Evolutionary conservation across 1,140 invertebrate species (phyloP).

Genomic region (Pseudobourletiella spinata): DNA sequence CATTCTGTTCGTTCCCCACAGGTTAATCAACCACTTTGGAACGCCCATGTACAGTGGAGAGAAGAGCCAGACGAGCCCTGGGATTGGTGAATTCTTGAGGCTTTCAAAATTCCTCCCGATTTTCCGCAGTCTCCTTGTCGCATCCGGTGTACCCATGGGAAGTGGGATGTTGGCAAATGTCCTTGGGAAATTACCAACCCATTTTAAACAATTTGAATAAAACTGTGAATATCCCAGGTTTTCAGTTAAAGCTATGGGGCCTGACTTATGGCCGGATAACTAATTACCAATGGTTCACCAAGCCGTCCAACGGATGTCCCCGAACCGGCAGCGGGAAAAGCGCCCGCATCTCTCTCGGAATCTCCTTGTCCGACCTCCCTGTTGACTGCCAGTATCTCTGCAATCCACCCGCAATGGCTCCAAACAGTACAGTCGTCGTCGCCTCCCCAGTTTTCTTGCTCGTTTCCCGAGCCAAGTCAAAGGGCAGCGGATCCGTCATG

Average conservation of each 20-base stretch:
- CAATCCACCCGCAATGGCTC: constrained; percentile 24
- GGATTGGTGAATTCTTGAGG: constrained; percentile 21
- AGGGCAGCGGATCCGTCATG: constrained; percentile 6
- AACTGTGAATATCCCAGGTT: neutral
- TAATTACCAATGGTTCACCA: constrained; percentile 34
- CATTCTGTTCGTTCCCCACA: constrained; percentile 28
- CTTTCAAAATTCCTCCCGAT: constrained; percentile 1
- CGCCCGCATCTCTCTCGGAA: constrained; percentile 20
- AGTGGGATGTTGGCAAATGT: neutral
- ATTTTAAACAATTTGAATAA: neutral
- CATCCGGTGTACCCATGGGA: neutral
- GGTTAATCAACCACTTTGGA: constrained; percentile 22
- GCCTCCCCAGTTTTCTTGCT: constrained; percentile 3
- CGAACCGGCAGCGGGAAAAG: constrained; percentile 26
- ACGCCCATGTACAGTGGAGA: constrained; percentile 9
- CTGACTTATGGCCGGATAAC: too few species aligned
- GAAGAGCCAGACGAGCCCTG: constrained; percentile 17
- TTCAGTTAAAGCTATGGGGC: neutral
- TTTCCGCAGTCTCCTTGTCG: constrained; percentile 1
- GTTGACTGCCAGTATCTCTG: constrained; percentile 10
- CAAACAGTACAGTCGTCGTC: constrained; percentile 19
- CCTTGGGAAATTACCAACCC: neutral
- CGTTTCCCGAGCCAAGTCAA: neutral
- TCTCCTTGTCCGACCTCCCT: neutral
- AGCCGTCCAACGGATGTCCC: constrained; percentile 28